Conservation (phyloP, 2,888 invertebrate species). For the Clunio marinus region DNA sequence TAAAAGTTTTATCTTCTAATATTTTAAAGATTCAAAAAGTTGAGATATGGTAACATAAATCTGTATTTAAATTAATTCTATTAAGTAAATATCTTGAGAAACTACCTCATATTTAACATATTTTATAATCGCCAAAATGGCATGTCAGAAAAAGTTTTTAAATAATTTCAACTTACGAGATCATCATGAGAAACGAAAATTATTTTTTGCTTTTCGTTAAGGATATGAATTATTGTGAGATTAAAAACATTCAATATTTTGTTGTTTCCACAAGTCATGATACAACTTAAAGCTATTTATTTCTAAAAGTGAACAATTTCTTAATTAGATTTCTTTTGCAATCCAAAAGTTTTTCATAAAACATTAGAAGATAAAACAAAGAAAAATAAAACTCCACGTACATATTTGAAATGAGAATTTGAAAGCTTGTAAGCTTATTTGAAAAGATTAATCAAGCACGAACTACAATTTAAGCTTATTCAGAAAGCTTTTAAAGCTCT, state of each 20-base stretch:
- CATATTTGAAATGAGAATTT: neutral
- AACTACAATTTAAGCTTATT: neutral
- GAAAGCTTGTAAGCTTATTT: neutral
- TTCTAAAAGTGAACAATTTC: too few relatives aligned
- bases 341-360: neutral
- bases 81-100: constrained; percentile 35
- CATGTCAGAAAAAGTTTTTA: constrained; percentile 7
- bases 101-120: constrained; percentile 36
- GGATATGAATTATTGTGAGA: neutral
- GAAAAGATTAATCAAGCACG: neutral
- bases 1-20: constrained; percentile 39
- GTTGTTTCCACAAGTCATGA: too few relatives aligned
- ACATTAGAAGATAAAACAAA: constrained; percentile 16
- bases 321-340: too few relatives aligned
- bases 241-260: too few relatives aligned
- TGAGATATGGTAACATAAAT: neutral
- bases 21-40: constrained; percentile 7
- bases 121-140: constrained; percentile 19
- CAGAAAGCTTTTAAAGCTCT: neutral
- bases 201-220: neutral
- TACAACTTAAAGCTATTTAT: too few relatives aligned
- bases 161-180: constrained; percentile 37
- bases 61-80: constrained; percentile 28
- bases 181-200: constrained; percentile 40
- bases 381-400: neutral